Conservation (phyloP, 2,797 vertebrate species). For the Tokudaia tokunoshimensis region DNA sequence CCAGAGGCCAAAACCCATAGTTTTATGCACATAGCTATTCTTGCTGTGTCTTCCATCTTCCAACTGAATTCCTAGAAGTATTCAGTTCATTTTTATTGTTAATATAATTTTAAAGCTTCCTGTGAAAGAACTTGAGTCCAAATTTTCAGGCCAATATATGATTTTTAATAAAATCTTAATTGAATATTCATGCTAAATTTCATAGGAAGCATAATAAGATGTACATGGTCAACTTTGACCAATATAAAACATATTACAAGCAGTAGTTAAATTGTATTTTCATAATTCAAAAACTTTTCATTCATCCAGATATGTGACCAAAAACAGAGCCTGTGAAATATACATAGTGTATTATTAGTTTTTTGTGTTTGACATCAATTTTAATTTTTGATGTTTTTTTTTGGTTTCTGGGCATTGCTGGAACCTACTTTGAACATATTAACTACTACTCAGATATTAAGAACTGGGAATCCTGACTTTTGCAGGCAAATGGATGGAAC, state of each 20-base stretch:
- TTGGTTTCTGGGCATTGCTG: not conserved
- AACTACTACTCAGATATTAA: no score
- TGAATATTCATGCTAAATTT: slow-evolving; percentile 83
- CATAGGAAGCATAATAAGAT: slow-evolving; percentile 74
- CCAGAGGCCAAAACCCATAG: not conserved
- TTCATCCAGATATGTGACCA: not conserved
- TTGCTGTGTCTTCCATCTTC: not conserved
- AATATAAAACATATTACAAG: not conserved
- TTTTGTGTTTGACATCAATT: not conserved
- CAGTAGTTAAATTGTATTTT: not conserved
- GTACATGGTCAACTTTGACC: not conserved
- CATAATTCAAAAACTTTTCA: not conserved
- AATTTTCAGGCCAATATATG: slow-evolving; percentile 82
- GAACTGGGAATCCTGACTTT: no score
- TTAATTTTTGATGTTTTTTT: not conserved
- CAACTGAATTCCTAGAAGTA: not conserved
- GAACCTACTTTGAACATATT: not conserved
- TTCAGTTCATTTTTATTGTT: not conserved
- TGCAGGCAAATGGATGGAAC: no score
- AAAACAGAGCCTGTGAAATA: not conserved
- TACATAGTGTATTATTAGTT: not conserved
- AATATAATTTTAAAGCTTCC: slow-evolving; percentile 78
- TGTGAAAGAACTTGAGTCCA: slow-evolving; percentile 83
- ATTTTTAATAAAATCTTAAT: slow-evolving; percentile 84
- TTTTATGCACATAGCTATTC: not conserved